Evolutionary conservation across 2,797 vertebrate species (phyloP), one percentile per base, ranked within the genome.

Genomic region (Myotis vivesi): DNA sequence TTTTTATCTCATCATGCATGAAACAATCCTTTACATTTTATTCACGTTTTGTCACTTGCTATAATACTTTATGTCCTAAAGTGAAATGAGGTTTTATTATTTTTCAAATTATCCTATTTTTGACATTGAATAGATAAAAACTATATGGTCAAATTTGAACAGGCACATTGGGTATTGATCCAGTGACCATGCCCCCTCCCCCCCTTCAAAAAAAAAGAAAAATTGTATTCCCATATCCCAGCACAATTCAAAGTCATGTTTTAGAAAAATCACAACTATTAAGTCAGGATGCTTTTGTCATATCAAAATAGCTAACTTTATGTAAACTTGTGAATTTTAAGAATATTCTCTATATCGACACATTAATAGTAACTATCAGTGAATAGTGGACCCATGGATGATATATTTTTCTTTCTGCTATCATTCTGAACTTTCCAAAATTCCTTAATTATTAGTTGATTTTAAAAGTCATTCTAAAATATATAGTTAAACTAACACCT

Each of bases 241-340:
- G n/a, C 1, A 25, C 49, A 73, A 64, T 49, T 89, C 16, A 82
- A 87, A 91, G 3, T 93, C 22, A 86, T 12, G 2, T 57, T 16
- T 16, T 1, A 89, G 62, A 33, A 77, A 64, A 85, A 77, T 25
- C 0, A 12, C 11, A 82, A 62, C 33, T 69, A n/a, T 46, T 51
- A 57, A 62, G 28, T 57, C 10, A 77, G 10, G 3, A n/a, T 77
- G 66, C 4, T 64, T 87, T 66, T 51, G 23, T 49, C 69, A 8
- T 76, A 53, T 28, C 4, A 8, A 82, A 36, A 10, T 53, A 76
- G n/a, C 22, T 85, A 66, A 53, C 49, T 62, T 25, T 92, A 75
- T 41, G 1, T 51, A 71, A 69, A 76, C 76, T 49, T 57, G 16
- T 51, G 8, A 82, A 81, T 94, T 69, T 55, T 49, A 92, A 46